These are phyloP conservation scores for Lucilia cuprina DNA, from an alignment of 1,140 invertebrate genomes.

Conservation along the genomic window DNA sequence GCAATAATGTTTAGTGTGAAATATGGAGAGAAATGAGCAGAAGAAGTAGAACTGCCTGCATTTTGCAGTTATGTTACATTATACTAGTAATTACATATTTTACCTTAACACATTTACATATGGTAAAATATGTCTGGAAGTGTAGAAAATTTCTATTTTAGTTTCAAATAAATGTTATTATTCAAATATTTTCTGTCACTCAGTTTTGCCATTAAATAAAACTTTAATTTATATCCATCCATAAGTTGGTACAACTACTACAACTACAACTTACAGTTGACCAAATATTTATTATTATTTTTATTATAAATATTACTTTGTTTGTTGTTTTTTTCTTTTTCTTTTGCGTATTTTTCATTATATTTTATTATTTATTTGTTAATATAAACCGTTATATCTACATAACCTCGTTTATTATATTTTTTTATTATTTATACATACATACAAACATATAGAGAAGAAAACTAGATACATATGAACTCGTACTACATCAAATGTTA, in stretches of 20 bases:
- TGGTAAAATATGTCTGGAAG: no score
- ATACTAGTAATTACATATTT: no score
- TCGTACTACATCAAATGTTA: constrained; percentile 13
- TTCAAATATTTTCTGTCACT: background rate
- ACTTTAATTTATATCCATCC: no score
- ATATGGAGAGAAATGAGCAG: background rate
- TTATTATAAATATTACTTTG: background rate
- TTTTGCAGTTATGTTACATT: no score
- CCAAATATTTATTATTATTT: background rate
- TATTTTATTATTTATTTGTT: background rate
- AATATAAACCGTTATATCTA: background rate
- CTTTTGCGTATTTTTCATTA: background rate
- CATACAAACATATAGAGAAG: background rate
- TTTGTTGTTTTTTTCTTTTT: background rate
- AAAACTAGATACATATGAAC: background rate
- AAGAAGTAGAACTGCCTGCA: background rate
- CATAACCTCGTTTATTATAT: background rate
- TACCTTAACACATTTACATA: no score
- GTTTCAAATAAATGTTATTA: background rate
- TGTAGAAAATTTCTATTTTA: no score
- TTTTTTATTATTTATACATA: background rate
- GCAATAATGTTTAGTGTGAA: background rate
- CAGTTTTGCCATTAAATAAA: no score
- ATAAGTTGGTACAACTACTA: background rate
- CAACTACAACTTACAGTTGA: background rate